A percentile compares a stretch with the other conserved stretches of the same genome.
phyloP scores from a whole-genome alignment of 2,888 invertebrate species.

The Gerosis bhagava region DNA sequence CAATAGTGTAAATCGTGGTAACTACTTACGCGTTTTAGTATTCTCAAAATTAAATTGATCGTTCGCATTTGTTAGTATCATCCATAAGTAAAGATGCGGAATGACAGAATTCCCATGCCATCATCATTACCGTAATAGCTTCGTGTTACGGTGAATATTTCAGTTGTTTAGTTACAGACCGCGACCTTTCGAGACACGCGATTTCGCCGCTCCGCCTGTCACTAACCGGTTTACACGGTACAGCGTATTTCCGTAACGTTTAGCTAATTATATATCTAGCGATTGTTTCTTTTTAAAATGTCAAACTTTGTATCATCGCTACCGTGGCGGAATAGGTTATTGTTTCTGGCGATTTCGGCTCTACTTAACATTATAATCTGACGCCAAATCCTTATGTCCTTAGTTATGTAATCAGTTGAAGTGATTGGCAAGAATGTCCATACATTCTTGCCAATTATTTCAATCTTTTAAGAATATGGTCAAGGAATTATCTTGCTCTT shows the following conservation, averaged over 20 bases:
- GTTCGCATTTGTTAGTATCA: constrained; percentile 20
- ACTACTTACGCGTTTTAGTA: no score
- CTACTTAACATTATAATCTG: no score
- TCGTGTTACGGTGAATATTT: constrained; percentile 71
- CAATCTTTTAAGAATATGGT: no score
- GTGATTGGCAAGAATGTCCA: no score
- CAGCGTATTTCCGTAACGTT: constrained; percentile 22
- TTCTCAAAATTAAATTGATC: constrained; percentile 26
- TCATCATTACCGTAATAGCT: constrained; percentile 74
- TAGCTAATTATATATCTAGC: constrained; percentile 17
- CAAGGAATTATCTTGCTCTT: no score
- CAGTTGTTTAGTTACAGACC: constrained; percentile 69
- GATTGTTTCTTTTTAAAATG: constrained; percentile 21
- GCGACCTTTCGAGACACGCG: constrained; percentile 55
- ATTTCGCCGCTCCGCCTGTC: constrained; percentile 41
- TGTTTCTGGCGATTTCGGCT: no score
- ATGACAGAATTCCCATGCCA: constrained; percentile 68
- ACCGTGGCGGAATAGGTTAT: no score
- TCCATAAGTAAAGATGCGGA: constrained; percentile 32
- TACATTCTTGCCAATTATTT: no score
- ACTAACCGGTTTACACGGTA: constrained; percentile 21
- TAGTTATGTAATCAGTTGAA: no score
- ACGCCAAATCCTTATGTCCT: no score
- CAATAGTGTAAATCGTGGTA: no score
- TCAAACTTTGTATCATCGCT: constrained; percentile 9